phyloP scores from a whole-genome alignment of 2,888 invertebrate species.

The Marasmarcha lunaedactyla region DNA sequence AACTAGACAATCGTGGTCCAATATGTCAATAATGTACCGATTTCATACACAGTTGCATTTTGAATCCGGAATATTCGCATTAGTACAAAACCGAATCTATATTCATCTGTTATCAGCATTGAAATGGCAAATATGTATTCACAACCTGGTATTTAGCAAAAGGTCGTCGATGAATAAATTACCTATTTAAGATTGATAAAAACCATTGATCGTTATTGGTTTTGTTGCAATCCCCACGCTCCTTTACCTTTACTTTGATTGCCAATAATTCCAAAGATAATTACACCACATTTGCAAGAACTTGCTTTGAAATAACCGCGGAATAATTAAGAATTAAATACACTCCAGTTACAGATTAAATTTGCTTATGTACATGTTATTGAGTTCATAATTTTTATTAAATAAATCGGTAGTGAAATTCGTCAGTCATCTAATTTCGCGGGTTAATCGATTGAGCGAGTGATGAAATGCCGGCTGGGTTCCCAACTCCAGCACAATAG shows the following conservation, averaged over 20 bases:
- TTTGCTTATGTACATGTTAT: neutral
- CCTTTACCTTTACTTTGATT: neutral
- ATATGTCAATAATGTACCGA: no score
- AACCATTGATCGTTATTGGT: constrained; percentile 13
- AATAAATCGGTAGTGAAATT: neutral
- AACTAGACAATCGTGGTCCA: no score
- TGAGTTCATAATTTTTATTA: neutral
- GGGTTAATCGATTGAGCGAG: neutral
- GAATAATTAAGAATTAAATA: neutral
- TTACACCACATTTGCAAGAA: neutral
- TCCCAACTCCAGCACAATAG: neutral
- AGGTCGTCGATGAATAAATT: constrained; percentile 26
- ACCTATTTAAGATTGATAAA: constrained; percentile 16
- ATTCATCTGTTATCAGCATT: neutral
- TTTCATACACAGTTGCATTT: no score
- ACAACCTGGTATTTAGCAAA: constrained; percentile 11
- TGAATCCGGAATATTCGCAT: no score
- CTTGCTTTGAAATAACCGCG: neutral
- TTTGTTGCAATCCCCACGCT: constrained; percentile 8
- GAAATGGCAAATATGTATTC: constrained; percentile 1
- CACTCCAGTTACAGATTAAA: neutral
- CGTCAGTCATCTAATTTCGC: neutral
- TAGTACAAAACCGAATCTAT: neutral
- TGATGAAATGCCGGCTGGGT: neutral
- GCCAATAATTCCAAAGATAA: neutral